Evolutionary conservation across 2,888 invertebrate genomes (phyloP), one percentile per base, ranked within the genome.

Genomic region (Lycia hirtaria): DNA sequence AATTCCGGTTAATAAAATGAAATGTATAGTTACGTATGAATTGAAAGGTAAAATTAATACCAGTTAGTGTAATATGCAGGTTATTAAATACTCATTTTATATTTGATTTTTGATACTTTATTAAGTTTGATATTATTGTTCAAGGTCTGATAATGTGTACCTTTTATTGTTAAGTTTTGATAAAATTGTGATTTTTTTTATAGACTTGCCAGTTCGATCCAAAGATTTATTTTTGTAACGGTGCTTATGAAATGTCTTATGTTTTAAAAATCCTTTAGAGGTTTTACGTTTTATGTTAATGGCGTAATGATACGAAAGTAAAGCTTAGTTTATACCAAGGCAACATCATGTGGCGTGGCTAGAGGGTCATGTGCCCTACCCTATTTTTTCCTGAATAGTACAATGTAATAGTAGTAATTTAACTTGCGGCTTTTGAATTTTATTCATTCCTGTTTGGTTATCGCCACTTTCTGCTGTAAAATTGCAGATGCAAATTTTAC

Each of bases 131-230:
- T 82, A 80, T 82, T 81, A 76, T 55, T 72, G 68, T 75, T 72
- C 73, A 79, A 73, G 77, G 80, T 83, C 75, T 82, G 75, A 78
- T 78, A 77, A 76, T 69, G 66, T 70, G 71, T 68, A 64, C 63
- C 55, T 60, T 68, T 73, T 74, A 65, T 75, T 76, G 72, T 81
- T 84, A 81, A 76, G 76, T 83, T 80, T 76, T 67, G 65, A 70
- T 76, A 64, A n/a, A n/a, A 72, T 78, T 78, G 77, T 83, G 75
- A 73, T 79, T 76, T 60, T 75, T 78, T 44, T 45, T 26, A 9
- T 73, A 73, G 72, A 76, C 87, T 88, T 88, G 88, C 88, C 88
- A 86, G 76, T 78, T 76, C 50, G 71, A 78, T 73, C 88, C 87
- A 88, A 88, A 87, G 86, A 87, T 82, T 83, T 73, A 75, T 75